These are phyloP conservation scores for Phylloscopus trochilus DNA, from an alignment of 2,113 vertebrate genomes.

Conservation along the genomic window DNA sequence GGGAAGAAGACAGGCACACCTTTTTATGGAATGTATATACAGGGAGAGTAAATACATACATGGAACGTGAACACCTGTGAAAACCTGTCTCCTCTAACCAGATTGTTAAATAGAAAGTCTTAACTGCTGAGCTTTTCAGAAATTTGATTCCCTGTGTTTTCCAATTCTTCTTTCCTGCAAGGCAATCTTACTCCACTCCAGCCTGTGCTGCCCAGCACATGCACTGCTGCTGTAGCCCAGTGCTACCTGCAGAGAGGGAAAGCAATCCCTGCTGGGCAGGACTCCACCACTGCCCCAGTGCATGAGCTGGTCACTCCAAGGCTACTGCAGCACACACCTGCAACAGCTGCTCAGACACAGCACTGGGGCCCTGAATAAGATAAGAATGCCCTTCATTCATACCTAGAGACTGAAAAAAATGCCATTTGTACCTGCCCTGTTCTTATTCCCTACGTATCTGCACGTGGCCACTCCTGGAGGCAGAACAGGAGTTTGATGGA, in stretches of 20 bases:
- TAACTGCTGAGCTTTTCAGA: not conserved
- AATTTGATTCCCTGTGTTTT: not conserved
- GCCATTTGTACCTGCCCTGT: not conserved
- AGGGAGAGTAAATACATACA: not conserved
- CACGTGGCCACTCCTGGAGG: not conserved
- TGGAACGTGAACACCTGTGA: not conserved
- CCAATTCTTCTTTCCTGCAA: not conserved
- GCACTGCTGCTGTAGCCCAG: not conserved
- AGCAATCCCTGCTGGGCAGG: not conserved
- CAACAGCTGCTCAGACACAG: too few species aligned
- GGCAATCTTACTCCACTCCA: not conserved
- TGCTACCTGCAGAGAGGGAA: not conserved
- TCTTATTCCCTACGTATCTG: not conserved
- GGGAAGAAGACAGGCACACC: not conserved
- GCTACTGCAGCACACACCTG: not conserved
- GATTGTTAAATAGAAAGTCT: not conserved
- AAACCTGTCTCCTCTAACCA: slow-evolving; percentile 3
- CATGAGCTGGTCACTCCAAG: fast-evolving
- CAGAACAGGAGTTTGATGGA: not conserved
- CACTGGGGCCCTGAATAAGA: not conserved
- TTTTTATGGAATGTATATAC: not conserved
- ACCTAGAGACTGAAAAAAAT: not conserved
- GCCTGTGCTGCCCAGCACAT: not conserved
- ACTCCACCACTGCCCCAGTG: fast-evolving
- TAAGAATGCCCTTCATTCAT: not conserved